Percentiles rank a stretch among this genome's conserved stretches.
These are phyloP conservation scores for Pelobates cultripes DNA, from an alignment of 2,797 vertebrate genomes.

Conservation along the genomic window DNA sequence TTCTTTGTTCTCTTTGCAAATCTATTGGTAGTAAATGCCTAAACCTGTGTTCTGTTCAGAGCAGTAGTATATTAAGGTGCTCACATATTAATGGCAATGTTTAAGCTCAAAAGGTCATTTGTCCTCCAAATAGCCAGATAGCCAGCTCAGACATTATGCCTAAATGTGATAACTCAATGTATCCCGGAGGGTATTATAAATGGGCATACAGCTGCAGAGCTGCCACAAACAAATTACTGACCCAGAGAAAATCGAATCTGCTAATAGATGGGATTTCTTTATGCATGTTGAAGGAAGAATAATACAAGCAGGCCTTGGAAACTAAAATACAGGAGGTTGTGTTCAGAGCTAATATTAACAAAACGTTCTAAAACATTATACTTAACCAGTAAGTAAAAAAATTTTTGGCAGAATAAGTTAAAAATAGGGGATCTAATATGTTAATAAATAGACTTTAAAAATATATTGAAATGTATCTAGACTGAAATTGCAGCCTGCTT, in stretches of 20 bases:
- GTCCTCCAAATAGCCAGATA: background rate
- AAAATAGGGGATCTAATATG: too few species aligned
- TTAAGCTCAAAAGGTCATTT: background rate
- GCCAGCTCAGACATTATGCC: background rate
- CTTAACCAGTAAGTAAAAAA: too few species aligned
- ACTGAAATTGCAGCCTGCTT: too few species aligned
- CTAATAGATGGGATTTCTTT: background rate
- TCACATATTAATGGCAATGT: background rate
- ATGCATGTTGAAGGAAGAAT: background rate
- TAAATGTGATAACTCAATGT: background rate
- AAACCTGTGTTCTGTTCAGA: background rate
- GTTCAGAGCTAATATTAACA: background rate
- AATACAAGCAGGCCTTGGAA: background rate
- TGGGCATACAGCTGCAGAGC: background rate
- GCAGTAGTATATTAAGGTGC: background rate
- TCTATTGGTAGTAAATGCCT: background rate
- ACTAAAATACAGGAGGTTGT: background rate
- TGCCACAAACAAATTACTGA: background rate
- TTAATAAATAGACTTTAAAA: too few species aligned
- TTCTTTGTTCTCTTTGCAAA: constrained; percentile 1
- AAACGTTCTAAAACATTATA: too few species aligned
- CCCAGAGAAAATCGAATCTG: background rate
- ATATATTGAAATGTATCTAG: too few species aligned
- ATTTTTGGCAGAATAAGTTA: too few species aligned
- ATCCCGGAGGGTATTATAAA: background rate